Evolutionary conservation across 2,113 vertebrate species (phyloP), one percentile per base, ranked within the genome.

Genomic region (Bubo scandiacus): DNA sequence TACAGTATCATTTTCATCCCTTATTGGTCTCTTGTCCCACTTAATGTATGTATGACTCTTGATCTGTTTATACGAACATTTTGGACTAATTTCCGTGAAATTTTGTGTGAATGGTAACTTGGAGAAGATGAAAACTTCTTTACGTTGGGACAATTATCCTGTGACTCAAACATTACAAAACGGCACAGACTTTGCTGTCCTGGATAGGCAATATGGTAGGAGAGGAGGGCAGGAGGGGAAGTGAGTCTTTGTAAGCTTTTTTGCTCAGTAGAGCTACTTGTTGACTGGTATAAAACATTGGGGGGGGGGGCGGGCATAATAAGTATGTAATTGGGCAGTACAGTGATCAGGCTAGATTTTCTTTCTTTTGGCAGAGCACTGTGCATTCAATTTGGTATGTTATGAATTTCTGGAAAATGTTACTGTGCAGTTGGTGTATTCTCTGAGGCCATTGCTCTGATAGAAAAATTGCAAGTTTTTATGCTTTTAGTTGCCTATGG

Each of bases 401-500:
- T 81, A 61, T 0, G 34, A 85, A 92, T 81, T 96, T 96, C 86
- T 96, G 84, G 77, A 72, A 95, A 16, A 21, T 1, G 49, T 91
- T 95, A 68, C 61, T 65, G 62, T 27, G 10, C 73, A 81, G 93
- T 95, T 94, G 80, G 84, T 94, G 4, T 90, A 19, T 95, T 95
- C 92, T 94, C 88, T 57, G 70, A 92, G 86, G 86, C 68, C 21
- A 7, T n/a, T 72, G 32, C 61, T 84, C 47, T 91, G 29, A 68
- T 75, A 52, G 65, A 90, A 91, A 91, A 81, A 75, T 40, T 19
- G 40, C 61, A 84, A 59, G 11, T 36, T 71, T 85, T 85, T 79
- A 52, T 72, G 62, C 67, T 92, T 87, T 65, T 79, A 25, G 52
- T 74, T 90, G 73, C 15, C 3, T 82, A 4, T 85, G 90, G 70